Evolutionary conservation across 2,797 vertebrate genomes (phyloP).

Genomic region (Knipowitschia caucasica): DNA sequence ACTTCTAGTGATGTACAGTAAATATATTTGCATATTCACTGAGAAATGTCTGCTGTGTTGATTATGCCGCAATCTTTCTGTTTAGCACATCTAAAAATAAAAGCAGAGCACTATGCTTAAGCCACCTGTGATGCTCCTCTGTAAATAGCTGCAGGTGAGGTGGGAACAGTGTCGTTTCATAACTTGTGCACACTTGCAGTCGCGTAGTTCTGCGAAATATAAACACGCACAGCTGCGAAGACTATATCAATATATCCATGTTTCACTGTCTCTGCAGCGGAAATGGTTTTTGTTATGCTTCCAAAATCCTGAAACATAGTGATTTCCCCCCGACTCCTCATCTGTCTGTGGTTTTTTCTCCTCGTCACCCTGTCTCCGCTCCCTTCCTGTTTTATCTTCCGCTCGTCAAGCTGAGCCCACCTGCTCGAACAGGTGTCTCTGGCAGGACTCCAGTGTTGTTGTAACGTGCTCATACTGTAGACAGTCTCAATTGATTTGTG

Average conservation of each 20-base stretch:
- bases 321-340: neutral
- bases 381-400: neutral
- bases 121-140: neutral
- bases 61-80: no score
- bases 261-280: neutral
- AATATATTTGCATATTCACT: no score
- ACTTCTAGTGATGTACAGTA: no score
- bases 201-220: conserved; percentile 12
- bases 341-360: neutral
- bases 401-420: conserved; percentile 29
- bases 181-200: conserved; percentile 13
- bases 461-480: conserved; percentile 21
- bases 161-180: neutral
- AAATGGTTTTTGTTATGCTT: neutral
- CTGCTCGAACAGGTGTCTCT: conserved; percentile 48
- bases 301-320: neutral
- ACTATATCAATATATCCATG: neutral
- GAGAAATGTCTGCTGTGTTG: no score
- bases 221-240: neutral
- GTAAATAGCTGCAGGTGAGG: conserved; percentile 1
- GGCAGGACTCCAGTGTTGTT: conserved; percentile 21
- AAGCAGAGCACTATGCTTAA: neutral
- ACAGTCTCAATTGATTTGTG: conserved; percentile 14
- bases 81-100: neutral
- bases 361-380: neutral